Conservation (phyloP, 2,888 invertebrate species). For the Ennomos quercinarius region DNA sequence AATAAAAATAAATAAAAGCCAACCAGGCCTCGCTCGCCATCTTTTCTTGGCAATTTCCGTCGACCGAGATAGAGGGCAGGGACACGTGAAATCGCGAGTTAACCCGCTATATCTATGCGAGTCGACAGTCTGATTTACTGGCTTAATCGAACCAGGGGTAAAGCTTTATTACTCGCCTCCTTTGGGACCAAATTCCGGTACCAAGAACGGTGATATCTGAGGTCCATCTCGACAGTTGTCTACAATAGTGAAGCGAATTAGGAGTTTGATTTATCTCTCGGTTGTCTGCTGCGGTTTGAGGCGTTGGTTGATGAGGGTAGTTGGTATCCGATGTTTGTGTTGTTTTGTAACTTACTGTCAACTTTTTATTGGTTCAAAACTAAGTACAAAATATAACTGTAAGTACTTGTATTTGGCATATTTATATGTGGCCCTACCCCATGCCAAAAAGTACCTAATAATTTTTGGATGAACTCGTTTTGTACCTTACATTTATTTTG, state of each 20-base stretch:
- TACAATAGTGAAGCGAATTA: conserved; percentile 55
- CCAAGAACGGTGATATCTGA: conserved; percentile 46
- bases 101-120: conserved; percentile 73
- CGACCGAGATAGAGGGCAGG: conserved; percentile 66
- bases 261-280: conserved; percentile 49
- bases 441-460: too few species aligned
- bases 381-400: neutral
- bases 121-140: conserved; percentile 74
- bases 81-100: conserved; percentile 78
- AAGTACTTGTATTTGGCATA: too few species aligned
- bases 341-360: conserved; percentile 16
- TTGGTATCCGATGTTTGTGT: conserved; percentile 24
- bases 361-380: neutral
- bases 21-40: conserved; percentile 59
- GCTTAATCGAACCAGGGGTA: conserved; percentile 68
- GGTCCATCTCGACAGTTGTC: conserved; percentile 47
- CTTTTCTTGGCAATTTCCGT: conserved; percentile 77
- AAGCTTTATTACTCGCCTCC: conserved; percentile 64
- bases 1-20: conserved; percentile 75
- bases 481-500: too few species aligned
- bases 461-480: too few species aligned
- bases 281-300: conserved; percentile 36
- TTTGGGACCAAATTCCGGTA: conserved; percentile 53
- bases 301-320: conserved; percentile 24
- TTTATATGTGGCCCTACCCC: too few species aligned